Conservation (phyloP, 2,113 vertebrate genomes). For the Cyanoramphus novaezelandiae region DNA sequence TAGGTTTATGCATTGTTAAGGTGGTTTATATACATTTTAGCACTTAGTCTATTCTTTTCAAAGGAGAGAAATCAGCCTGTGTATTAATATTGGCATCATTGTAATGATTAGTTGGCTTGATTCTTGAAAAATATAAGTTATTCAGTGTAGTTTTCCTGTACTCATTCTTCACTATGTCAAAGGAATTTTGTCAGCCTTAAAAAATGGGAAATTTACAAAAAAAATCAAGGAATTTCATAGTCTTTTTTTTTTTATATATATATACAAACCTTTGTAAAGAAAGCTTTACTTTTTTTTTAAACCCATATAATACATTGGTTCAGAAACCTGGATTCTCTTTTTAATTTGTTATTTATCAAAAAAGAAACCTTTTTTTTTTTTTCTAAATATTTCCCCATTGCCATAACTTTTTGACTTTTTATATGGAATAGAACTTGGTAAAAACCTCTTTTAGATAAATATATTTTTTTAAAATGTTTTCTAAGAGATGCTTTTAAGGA, state of each 20-base stretch:
- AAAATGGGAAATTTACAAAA: neutral
- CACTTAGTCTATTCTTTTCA: conserved; percentile 8
- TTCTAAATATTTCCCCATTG: neutral
- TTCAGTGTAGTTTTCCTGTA: neutral
- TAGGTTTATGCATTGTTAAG: conserved; percentile 64
- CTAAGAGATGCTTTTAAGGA: neutral
- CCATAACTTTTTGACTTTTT: neutral
- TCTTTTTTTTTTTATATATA: neutral
- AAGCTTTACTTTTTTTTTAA: neutral
- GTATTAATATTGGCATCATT: conserved; percentile 55
- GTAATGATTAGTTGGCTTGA: conserved; percentile 21
- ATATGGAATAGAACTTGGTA: neutral
- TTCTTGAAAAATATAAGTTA: neutral
- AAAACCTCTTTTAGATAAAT: neutral
- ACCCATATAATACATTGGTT: fast-evolving
- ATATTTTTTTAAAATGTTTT: neutral
- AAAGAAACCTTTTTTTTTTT: neutral
- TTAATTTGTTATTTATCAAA: neutral
- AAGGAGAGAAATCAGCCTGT: conserved; percentile 52
- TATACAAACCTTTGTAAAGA: neutral
- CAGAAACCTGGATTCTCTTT: neutral
- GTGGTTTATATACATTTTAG: conserved; percentile 57
- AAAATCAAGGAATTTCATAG: neutral
- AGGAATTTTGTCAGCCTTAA: neutral
- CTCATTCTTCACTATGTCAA: neutral